Evolutionary conservation across 2,797 vertebrate genomes (phyloP).

Genomic region (Macropus fuliginosus): DNA sequence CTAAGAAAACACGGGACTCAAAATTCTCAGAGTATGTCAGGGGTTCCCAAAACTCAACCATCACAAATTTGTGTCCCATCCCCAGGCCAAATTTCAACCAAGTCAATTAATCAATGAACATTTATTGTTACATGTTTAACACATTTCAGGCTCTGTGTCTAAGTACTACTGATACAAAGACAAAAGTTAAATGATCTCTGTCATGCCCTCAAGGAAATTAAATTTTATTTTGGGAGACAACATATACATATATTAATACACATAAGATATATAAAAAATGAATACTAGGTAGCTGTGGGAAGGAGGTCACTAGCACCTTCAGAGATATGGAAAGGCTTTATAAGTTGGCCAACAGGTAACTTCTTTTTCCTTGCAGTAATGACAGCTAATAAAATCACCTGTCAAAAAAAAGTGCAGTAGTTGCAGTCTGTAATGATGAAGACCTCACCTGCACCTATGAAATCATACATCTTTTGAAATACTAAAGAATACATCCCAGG

Average conservation of each 20-base stretch:
- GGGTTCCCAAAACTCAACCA: background rate
- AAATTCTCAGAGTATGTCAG: background rate
- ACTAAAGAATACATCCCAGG: background rate
- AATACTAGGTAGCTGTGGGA: background rate
- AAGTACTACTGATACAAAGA: background rate
- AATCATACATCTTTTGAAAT: background rate
- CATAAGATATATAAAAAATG: background rate
- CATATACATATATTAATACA: background rate
- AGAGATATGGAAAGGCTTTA: background rate
- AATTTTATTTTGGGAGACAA: background rate
- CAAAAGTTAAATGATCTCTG: background rate
- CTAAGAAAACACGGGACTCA: background rate
- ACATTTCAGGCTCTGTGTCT: background rate
- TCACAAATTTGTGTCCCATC: background rate
- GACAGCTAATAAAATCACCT: background rate
- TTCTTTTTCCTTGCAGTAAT: background rate
- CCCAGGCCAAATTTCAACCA: background rate
- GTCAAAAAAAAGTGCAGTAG: background rate
- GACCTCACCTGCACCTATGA: background rate
- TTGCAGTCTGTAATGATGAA: background rate
- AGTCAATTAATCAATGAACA: background rate
- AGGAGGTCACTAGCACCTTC: background rate
- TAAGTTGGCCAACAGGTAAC: background rate
- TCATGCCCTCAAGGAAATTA: background rate
- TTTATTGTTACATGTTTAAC: background rate